Conservation (phyloP, 2,888 invertebrate species). For the Ophion obscuratus region DNA sequence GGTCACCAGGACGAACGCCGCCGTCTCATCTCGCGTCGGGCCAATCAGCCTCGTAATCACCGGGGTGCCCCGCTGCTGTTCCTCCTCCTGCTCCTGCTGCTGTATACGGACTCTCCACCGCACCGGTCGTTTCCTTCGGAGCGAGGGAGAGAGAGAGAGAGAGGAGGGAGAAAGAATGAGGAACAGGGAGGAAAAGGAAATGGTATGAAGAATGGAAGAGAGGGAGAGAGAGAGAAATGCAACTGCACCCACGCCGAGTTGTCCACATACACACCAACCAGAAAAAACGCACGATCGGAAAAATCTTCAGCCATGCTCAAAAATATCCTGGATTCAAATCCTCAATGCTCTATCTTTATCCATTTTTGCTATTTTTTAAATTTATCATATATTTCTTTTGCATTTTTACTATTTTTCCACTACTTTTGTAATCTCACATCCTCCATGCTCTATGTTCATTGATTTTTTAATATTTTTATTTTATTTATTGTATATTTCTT, state of each 20-base stretch:
- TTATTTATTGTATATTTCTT: too few relatives aligned
- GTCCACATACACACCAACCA: slow-evolving; percentile 31
- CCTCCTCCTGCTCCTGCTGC: slow-evolving; percentile 50
- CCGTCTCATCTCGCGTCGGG: slow-evolving; percentile 83
- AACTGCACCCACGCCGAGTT: slow-evolving; percentile 55
- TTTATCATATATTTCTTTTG: neutral
- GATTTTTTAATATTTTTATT: neutral
- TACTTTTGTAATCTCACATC: too few relatives aligned
- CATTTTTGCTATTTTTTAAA: slow-evolving; percentile 9
- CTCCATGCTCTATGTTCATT: too few relatives aligned
- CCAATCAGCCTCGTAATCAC: slow-evolving; percentile 84
- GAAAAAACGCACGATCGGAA: slow-evolving; percentile 43
- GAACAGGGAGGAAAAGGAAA: neutral
- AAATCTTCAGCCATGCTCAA: neutral
- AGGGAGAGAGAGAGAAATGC: slow-evolving; percentile 17
- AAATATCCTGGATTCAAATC: neutral
- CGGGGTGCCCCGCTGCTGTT: slow-evolving; percentile 76
- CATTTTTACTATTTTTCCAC: too few relatives aligned
- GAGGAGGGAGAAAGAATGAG: slow-evolving; percentile 8
- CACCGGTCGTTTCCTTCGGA: slow-evolving; percentile 54
- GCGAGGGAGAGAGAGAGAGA: slow-evolving; percentile 1
- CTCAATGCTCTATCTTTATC: neutral
- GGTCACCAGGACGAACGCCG: slow-evolving; percentile 82
- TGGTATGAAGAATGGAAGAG: neutral
- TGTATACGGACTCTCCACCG: slow-evolving; percentile 49